Percentiles rank a stretch among this genome's conserved stretches.
Evolutionary conservation across 2,888 invertebrate species (phyloP).

Genomic region (Clostera curtula): DNA sequence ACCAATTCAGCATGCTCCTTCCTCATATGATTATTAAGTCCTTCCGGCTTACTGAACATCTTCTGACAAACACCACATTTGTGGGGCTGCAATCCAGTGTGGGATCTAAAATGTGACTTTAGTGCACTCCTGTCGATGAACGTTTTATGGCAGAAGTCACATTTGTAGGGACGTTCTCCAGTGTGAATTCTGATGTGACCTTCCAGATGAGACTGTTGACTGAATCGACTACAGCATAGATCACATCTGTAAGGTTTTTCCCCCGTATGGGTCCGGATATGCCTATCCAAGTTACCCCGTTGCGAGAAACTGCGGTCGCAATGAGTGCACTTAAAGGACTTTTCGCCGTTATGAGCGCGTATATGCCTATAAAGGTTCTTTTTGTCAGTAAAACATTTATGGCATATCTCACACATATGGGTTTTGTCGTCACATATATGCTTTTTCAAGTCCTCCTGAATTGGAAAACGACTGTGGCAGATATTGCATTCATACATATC

Average conservation of each 20-base stretch:
- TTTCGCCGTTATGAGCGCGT: background rate
- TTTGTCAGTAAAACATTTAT: background rate
- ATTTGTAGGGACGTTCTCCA: background rate
- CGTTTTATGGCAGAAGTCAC: background rate
- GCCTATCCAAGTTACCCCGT: background rate
- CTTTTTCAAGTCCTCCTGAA: background rate
- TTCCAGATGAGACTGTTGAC: background rate
- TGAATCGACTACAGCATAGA: no score
- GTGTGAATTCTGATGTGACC: background rate
- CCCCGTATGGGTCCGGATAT: background rate
- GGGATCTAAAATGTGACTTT: background rate
- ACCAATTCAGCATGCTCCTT: no score
- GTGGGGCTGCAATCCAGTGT: background rate
- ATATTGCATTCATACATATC: background rate
- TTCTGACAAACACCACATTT: background rate
- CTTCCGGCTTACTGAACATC: no score
- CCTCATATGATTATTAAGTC: no score
- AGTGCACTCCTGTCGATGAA: background rate
- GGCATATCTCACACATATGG: background rate
- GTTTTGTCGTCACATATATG: background rate
- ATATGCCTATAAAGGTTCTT: background rate
- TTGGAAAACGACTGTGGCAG: background rate
- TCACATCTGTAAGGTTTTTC: background rate
- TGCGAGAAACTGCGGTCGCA: background rate
- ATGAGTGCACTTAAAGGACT: background rate